Evolutionary conservation across 2,797 vertebrate species (phyloP).

Genomic region (Poeciliopsis presidionis): DNA sequence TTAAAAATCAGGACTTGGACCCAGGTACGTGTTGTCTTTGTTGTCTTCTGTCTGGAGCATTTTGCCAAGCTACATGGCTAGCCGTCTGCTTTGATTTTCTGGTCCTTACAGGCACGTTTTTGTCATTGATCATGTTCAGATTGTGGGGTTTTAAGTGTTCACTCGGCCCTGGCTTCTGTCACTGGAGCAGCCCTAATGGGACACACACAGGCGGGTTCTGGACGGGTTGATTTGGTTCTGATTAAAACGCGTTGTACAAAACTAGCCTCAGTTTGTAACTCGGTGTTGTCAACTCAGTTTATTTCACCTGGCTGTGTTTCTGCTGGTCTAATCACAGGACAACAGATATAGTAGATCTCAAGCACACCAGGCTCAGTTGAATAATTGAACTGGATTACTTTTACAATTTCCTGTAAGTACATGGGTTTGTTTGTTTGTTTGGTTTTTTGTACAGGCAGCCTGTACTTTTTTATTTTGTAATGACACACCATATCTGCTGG

Average conservation of each 20-base stretch:
- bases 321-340: conserved; percentile 17
- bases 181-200: conserved; percentile 36
- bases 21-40: conserved; percentile 76
- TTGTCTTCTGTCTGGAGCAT: conserved; percentile 69
- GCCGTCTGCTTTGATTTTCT: conserved; percentile 33
- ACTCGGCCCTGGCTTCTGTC: conserved; percentile 38
- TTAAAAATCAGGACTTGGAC: conserved; percentile 63
- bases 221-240: conserved; percentile 38
- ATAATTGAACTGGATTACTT: conserved; percentile 42
- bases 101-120: not conserved
- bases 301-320: conserved; percentile 20
- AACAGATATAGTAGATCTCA: conserved; percentile 38
- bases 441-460: conserved; percentile 1
- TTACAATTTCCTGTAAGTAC: conserved; percentile 34
- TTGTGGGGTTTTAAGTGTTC: conserved; percentile 7
- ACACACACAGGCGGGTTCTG: conserved; percentile 38
- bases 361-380: conserved; percentile 44
- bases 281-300: conserved; percentile 23
- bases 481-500: not conserved
- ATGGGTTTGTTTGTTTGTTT: conserved; percentile 4
- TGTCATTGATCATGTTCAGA: not conserved
- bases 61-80: conserved; percentile 53
- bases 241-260: conserved; percentile 57
- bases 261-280: conserved; percentile 46
- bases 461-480: not conserved